Percentiles rank a stretch among this genome's conserved stretches.
These are phyloP conservation scores for Trimorus sp. DNA, from an alignment of 2,888 invertebrate genomes.

Conservation along the genomic window DNA sequence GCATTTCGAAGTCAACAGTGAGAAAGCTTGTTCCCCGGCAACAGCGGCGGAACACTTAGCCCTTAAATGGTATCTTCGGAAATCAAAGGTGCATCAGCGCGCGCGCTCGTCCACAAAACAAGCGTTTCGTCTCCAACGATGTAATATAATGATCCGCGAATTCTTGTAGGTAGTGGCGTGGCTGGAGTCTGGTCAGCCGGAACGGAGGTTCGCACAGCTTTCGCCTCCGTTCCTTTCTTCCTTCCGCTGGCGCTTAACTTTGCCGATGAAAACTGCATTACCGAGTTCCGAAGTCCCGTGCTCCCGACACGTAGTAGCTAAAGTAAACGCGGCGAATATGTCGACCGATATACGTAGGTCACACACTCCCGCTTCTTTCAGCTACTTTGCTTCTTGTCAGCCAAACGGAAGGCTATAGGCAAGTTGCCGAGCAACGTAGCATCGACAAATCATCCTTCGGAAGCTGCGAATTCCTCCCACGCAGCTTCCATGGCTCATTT, in stretches of 20 bases:
- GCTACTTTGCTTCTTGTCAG: slow-evolving; percentile 59
- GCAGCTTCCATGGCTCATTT: too few relatives aligned
- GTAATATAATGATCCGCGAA: slow-evolving; percentile 56
- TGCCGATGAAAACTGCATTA: slow-evolving; percentile 79
- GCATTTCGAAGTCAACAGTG: too few relatives aligned
- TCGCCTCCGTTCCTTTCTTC: slow-evolving; percentile 25
- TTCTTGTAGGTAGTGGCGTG: slow-evolving; percentile 35
- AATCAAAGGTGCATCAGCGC: slow-evolving; percentile 46
- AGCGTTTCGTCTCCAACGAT: slow-evolving; percentile 56
- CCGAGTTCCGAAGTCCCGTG: slow-evolving; percentile 72
- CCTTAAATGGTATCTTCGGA: slow-evolving; percentile 8
- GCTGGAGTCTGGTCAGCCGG: slow-evolving; percentile 47
- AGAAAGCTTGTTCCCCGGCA: neutral
- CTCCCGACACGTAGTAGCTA: slow-evolving; percentile 58
- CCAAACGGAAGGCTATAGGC: slow-evolving; percentile 1
- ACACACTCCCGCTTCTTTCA: slow-evolving; percentile 48
- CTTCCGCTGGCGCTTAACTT: slow-evolving; percentile 71
- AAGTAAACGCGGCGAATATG: slow-evolving; percentile 62
- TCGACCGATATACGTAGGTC: slow-evolving; percentile 56
- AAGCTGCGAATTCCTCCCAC: too few relatives aligned
- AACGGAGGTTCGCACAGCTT: neutral
- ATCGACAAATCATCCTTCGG: too few relatives aligned
- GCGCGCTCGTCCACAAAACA: slow-evolving; percentile 40
- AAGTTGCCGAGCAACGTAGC: too few relatives aligned
- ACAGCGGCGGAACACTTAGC: slow-evolving; percentile 5